Conservation (phyloP, 92 coral and sea anemone species). For the Virgularia gustaviana region DNA sequence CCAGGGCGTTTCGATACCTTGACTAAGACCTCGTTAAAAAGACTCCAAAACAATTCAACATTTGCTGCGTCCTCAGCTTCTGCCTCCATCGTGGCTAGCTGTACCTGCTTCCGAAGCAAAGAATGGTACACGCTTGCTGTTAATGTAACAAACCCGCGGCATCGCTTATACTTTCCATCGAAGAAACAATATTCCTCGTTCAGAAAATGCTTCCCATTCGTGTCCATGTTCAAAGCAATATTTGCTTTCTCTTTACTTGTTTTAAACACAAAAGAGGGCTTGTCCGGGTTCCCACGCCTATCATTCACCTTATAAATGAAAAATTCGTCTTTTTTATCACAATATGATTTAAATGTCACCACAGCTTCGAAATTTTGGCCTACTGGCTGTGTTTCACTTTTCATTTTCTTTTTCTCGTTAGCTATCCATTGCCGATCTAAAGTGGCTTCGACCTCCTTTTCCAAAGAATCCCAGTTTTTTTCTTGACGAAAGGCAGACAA, state of each 20-base stretch:
- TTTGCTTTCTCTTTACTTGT: constrained; percentile 37
- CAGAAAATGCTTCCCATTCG: constrained; percentile 46
- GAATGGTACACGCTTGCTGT: constrained; percentile 29
- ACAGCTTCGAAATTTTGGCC: constrained; percentile 62
- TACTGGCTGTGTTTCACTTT: constrained; percentile 41
- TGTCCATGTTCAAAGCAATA: constrained; percentile 52
- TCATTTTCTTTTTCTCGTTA: constrained; percentile 49
- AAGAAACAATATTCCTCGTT: constrained; percentile 53
- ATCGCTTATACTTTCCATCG: constrained; percentile 53
- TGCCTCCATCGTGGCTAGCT: constrained; percentile 46
- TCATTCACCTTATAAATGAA: constrained; percentile 50
- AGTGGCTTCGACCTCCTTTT: constrained; percentile 42
- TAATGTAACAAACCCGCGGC: constrained; percentile 44
- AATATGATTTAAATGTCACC: constrained; percentile 46
- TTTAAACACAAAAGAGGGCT: constrained; percentile 59
- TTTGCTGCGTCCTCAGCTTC: constrained; percentile 38
- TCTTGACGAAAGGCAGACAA: constrained; percentile 36
- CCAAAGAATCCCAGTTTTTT: constrained; percentile 37
- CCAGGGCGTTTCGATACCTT: constrained; percentile 18
- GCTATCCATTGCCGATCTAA: constrained; percentile 46
- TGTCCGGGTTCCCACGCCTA: constrained; percentile 56
- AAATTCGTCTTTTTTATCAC: constrained; percentile 46
- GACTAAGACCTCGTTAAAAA: constrained; percentile 45
- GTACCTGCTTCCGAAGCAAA: constrained; percentile 38
- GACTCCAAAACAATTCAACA: constrained; percentile 47